phyloP scores from a whole-genome alignment of 2,113 vertebrate species.

The Hippocampus barbouri region DNA sequence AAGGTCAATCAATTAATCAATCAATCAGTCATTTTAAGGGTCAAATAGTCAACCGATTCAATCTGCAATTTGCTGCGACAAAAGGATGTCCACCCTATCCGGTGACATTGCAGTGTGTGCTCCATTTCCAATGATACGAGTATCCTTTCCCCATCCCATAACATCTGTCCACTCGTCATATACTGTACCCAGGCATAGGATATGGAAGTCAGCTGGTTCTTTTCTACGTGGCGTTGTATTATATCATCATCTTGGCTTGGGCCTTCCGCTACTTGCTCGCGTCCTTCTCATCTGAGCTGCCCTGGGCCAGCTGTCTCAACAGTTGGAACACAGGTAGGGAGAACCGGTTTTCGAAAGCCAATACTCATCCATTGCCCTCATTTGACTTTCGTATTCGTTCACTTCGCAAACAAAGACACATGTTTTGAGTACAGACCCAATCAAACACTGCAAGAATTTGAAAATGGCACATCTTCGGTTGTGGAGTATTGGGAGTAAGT shows the following conservation, averaged over 20 bases:
- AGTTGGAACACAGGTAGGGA: constrained; percentile 81
- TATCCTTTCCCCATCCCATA: too few relatives aligned
- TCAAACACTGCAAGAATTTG: constrained; percentile 25
- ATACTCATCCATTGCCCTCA: background rate
- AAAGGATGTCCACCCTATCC: too few relatives aligned
- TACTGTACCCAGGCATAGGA: constrained; percentile 62
- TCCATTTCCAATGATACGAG: too few relatives aligned
- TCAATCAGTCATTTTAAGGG: background rate
- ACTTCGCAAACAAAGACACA: constrained; percentile 11
- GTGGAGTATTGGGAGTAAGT: constrained; percentile 98
- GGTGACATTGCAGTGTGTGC: too few relatives aligned
- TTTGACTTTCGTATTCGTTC: background rate
- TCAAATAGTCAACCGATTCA: too few relatives aligned
- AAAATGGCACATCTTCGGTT: constrained; percentile 73
- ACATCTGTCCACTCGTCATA: background rate
- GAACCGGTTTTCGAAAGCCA: background rate
- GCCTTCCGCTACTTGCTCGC: constrained; percentile 90
- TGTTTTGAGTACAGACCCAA: constrained; percentile 51
- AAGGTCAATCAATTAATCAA: constrained; percentile 57
- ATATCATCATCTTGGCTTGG: constrained; percentile 94
- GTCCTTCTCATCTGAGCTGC: constrained; percentile 82
- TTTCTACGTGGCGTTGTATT: constrained; percentile 74
- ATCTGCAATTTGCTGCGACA: too few relatives aligned
- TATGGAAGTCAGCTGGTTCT: constrained; percentile 72
- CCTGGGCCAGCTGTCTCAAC: constrained; percentile 86